Evolutionary conservation across 2,888 invertebrate species (phyloP), one percentile per base, ranked within the genome.

Genomic region (Archips xylosteana): DNA sequence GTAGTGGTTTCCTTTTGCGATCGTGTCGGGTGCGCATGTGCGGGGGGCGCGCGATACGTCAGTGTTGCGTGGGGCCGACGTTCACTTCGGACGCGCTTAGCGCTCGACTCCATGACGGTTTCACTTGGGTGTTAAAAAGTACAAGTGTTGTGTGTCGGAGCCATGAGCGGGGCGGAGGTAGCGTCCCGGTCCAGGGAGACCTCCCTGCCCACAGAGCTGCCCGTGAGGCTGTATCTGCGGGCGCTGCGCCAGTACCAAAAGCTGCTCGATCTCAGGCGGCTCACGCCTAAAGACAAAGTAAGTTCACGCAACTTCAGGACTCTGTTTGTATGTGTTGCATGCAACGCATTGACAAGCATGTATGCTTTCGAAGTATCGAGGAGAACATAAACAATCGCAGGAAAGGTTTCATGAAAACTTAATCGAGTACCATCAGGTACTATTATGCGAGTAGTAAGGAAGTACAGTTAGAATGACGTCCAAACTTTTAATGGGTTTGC

Each of bases 191-290:
- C 83, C 75, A 79, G 85, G 78, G 88, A 89, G 79, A 80, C 88
- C 70, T 82, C 88, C 74, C 78, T 89, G 78, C 87, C 91, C 63
- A 77, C 83, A 34, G 90, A 91, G 74, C 84, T 92, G 70, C 91
- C 95, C 61, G 94, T 95, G 80, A 89, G 95, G 76, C 88, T 96
- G 71, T 96, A 95, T 86, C 87, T 95, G 81, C 90, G 95, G 77
- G 96, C 96, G 76, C 95, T 96, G 45, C 95, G 96, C 75, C 96
- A 96, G 85, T 96, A 96, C 85, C 95, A 95, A 83, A 95, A 95
- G 85, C 91, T 96, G 75, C 89, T 96, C 78, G 95, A 96, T 85
- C 88, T 95, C 76, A 94, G 93, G 83, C 94, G 95, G 76, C 91
- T 94, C 84, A 89, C 95, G 85, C 90, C 87, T 77, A 94, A 94